A percentile compares a stretch with the other conserved stretches of the same genome.
Evolutionary conservation across 30 jellyfish, hydroid and myxozoan species (phyloP).

Genomic region (Hydractinia echinata): DNA sequence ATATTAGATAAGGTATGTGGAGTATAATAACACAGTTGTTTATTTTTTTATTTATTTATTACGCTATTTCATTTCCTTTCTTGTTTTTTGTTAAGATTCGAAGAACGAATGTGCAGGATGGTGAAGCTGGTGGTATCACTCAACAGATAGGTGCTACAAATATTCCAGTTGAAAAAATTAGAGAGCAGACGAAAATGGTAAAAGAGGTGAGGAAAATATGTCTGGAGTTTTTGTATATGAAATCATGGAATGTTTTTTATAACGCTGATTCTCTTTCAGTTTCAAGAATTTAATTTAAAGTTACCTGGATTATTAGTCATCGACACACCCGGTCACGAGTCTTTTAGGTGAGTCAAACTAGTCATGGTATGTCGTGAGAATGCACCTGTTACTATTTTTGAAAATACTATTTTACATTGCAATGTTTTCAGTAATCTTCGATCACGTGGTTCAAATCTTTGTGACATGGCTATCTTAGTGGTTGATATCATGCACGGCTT

Average conservation of each 20-base stretch:
- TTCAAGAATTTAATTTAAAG: slow-evolving; percentile 69
- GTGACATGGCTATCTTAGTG: slow-evolving; percentile 98
- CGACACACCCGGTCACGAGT: slow-evolving; percentile 99
- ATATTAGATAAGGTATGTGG: slow-evolving; percentile 72
- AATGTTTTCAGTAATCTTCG: slow-evolving; percentile 73
- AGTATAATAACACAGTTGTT: too few species aligned
- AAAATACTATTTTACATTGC: background rate
- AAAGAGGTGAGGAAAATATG: slow-evolving; percentile 56
- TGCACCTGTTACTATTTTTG: background rate
- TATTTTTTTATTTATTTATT: background rate
- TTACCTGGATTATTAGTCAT: slow-evolving; percentile 94
- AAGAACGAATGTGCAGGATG: slow-evolving; percentile 98
- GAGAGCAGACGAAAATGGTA: slow-evolving; percentile 86
- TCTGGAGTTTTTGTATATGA: background rate
- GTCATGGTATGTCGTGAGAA: background rate
- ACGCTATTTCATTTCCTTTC: background rate
- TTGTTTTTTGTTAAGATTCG: slow-evolving; percentile 57
- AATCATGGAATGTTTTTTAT: background rate
- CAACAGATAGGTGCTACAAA: slow-evolving; percentile 99
- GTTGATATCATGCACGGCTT: slow-evolving; percentile 98
- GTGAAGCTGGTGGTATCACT: slow-evolving; percentile 99
- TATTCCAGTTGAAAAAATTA: slow-evolving; percentile 77
- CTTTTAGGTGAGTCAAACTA: slow-evolving; percentile 64
- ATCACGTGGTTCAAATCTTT: slow-evolving; percentile 91
- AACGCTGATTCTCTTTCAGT: slow-evolving; percentile 39